A percentile compares a stretch with the other conserved stretches of the same genome.
These are phyloP conservation scores for Antheraea pernyi DNA, from an alignment of 1,140 invertebrate genomes.

Conservation along the genomic window DNA sequence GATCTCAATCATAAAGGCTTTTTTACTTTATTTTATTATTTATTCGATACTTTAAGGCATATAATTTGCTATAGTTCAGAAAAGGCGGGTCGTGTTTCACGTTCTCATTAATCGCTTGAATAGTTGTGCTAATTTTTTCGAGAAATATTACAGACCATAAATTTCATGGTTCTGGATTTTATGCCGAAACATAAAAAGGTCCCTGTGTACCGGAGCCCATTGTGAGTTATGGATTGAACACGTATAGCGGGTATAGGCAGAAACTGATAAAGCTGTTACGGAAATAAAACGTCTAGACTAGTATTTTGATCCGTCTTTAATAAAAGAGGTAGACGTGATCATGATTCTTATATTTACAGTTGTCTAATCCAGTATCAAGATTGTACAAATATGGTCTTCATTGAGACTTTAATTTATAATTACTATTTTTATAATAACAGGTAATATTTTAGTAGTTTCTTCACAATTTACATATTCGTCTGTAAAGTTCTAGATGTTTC, in stretches of 20 bases:
- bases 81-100: constrained; percentile 62
- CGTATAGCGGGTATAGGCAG: constrained; percentile 12
- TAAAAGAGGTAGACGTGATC: neutral
- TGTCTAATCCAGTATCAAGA: neutral
- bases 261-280: neutral
- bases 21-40: constrained; percentile 47
- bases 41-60: constrained; percentile 63
- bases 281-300: constrained; percentile 13
- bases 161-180: constrained; percentile 61
- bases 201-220: constrained; percentile 26
- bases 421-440: no score
- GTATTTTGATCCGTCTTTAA: neutral
- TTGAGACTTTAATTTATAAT: neutral
- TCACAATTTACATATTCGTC: no score
- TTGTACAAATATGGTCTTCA: neutral
- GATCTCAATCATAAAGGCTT: constrained; percentile 54
- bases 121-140: constrained; percentile 73
- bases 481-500: no score
- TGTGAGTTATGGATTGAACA: constrained; percentile 33
- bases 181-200: constrained; percentile 52
- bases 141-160: constrained; percentile 55
- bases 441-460: no score
- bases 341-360: neutral
- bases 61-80: constrained; percentile 62
- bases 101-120: constrained; percentile 71